A percentile compares a stretch with the other conserved stretches of the same genome.
phyloP scores from a whole-genome alignment of 2,113 vertebrate species.

The Apistogramma diplotaenia region DNA sequence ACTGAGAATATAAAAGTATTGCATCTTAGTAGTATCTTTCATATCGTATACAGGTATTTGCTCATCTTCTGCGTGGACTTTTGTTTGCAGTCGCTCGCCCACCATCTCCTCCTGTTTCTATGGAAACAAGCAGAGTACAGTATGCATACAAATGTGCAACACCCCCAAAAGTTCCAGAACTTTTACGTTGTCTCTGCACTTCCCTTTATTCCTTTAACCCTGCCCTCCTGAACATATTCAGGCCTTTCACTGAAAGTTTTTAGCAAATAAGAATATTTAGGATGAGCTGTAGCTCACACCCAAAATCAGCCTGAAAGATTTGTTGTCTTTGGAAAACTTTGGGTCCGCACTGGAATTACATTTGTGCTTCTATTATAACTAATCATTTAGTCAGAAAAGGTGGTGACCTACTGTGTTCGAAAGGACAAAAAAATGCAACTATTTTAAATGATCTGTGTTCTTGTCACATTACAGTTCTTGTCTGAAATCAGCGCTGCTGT shows the following conservation, averaged over 20 bases:
- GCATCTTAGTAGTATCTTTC: neutral
- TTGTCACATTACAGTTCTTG: neutral
- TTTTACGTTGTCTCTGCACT: neutral
- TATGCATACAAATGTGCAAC: neutral
- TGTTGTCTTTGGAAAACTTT: neutral
- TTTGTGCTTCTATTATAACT: too few relatives aligned
- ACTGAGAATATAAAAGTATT: neutral
- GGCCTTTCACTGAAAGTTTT: neutral
- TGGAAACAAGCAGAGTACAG: conserved; percentile 23
- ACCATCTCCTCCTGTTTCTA: conserved; percentile 26
- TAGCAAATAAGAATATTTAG: neutral
- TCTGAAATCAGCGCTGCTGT: neutral
- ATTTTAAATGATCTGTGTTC: too few relatives aligned
- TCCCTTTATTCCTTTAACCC: neutral
- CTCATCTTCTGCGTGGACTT: neutral
- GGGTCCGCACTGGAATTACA: too few relatives aligned
- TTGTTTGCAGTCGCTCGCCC: neutral
- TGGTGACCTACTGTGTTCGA: too few relatives aligned
- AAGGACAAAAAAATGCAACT: too few relatives aligned
- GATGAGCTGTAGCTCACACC: neutral
- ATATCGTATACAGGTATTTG: neutral
- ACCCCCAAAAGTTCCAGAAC: neutral
- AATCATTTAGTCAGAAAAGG: neutral
- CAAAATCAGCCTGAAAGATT: neutral
- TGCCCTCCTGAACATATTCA: neutral